phyloP scores from a whole-genome alignment of 2,888 invertebrate genomes.

The Xanthorhoe spadicearia region DNA sequence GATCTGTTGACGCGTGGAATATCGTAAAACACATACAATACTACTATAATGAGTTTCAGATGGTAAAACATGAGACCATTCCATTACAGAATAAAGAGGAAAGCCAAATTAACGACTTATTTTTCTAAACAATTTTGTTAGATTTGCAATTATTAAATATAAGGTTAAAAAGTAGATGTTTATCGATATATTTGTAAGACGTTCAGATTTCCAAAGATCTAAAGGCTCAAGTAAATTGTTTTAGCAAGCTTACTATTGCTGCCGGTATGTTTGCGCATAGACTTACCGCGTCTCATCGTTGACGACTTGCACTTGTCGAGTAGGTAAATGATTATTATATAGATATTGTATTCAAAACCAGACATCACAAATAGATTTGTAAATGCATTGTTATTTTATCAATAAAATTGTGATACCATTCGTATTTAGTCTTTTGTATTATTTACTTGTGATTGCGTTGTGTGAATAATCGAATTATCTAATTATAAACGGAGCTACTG shows the following conservation, averaged over 20 bases:
- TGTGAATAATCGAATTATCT: constrained; percentile 41
- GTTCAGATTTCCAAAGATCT: constrained; percentile 82
- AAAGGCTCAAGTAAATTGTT: constrained; percentile 79
- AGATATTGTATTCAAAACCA: constrained; percentile 39
- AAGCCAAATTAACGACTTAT: constrained; percentile 83
- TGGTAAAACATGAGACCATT: constrained; percentile 82
- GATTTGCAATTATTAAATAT: constrained; percentile 73
- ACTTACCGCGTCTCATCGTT: constrained; percentile 13
- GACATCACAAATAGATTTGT: constrained; percentile 46
- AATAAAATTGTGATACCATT: constrained; percentile 61
- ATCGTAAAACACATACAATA: constrained; percentile 36
- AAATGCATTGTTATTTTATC: constrained; percentile 49
- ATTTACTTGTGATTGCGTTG: constrained; percentile 39
- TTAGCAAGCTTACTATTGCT: constrained; percentile 68
- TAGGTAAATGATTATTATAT: constrained; percentile 17
- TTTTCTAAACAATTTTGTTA: constrained; percentile 84
- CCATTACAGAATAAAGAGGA: constrained; percentile 80
- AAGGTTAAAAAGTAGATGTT: constrained; percentile 78
- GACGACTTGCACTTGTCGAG: constrained; percentile 20
- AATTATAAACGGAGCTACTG: constrained; percentile 59
- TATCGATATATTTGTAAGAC: constrained; percentile 79
- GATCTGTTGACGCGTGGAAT: constrained; percentile 24
- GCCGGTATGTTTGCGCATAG: constrained; percentile 39
- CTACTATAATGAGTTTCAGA: constrained; percentile 60
- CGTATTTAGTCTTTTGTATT: constrained; percentile 53